Percentiles rank a stretch among this genome's conserved stretches.
Conservation (phyloP, 2,113 vertebrate genomes). For the Nerophis ophidion region DNA sequence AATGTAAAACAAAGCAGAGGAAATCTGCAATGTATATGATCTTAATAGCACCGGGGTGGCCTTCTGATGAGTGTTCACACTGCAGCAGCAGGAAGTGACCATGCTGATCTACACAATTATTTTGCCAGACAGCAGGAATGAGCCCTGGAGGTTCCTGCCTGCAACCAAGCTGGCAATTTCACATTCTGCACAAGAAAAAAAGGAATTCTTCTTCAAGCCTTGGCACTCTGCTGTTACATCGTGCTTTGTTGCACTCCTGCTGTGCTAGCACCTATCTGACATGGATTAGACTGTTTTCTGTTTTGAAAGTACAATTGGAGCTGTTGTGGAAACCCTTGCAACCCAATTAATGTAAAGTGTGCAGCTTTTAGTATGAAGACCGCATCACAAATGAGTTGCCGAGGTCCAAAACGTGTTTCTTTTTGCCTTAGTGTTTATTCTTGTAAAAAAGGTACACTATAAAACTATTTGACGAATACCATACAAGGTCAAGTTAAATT, state of each 20-base stretch:
- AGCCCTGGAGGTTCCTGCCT: neutral
- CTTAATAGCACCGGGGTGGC: neutral
- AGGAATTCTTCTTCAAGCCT: neutral
- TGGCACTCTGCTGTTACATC: neutral
- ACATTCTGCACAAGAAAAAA: neutral
- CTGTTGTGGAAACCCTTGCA: neutral
- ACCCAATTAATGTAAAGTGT: slow-evolving; percentile 9
- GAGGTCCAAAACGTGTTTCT: neutral
- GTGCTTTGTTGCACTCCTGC: slow-evolving; percentile 1
- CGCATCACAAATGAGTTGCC: neutral
- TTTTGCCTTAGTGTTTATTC: too few relatives aligned
- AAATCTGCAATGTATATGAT: neutral
- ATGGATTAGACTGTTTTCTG: neutral
- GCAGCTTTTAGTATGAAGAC: slow-evolving; percentile 2
- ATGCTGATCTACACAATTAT: neutral
- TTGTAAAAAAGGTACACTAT: too few relatives aligned
- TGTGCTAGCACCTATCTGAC: neutral
- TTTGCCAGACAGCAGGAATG: neutral
- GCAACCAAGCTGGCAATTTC: neutral
- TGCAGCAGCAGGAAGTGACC: neutral
- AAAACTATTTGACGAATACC: too few relatives aligned
- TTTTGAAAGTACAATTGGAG: slow-evolving; percentile 1
- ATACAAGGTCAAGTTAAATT: too few relatives aligned
- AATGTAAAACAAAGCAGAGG: neutral
- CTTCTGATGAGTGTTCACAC: slow-evolving; percentile 2